Base-by-base conservation (phyloP, 2,888 invertebrate species). In the Eilema depressum region DNA sequence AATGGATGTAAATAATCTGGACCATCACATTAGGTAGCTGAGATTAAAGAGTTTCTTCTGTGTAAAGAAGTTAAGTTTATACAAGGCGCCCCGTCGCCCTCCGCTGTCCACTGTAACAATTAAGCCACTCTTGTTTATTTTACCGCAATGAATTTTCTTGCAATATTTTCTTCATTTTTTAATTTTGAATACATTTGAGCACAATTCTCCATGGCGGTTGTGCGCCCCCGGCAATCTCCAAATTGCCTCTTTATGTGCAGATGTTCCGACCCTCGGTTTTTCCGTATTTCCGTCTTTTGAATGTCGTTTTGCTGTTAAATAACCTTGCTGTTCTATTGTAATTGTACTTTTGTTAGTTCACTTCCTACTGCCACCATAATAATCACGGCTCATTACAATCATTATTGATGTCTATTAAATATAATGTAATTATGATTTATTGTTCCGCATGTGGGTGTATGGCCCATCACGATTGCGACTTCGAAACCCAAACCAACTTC, bases 161-260 rank as follows among this genome's bases (percentile, higher is more conserved):
- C 91, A 91, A 93, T 93, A 93, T 94, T 94, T 93, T 90, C 89
- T 91, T 89, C 90, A 89, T 92, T 93, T 93, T 91, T 91, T 93
- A 92, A 94, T 93, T 94, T 94, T 93, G 94, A 93, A 94, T 95
- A 95, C 94, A 93, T 95, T 93, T 89, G 91, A 94, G 92, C 90
- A 94, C 93, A 94, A 94, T 94, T 93, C 93, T 90, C 90, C 88
- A 91, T 90, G 91, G 91, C 90, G 90, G 94, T 89, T 88, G 93
- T 89, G 86, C 93, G 94, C 94, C 95, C 93, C 92, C 92, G 94
- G 95, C 95, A 95, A 95, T 95, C 92, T 94, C 91, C 94, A 95
- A 95, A 95, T 95, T 95, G 95, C 95, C 95, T 95, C 94, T 95
- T 95, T 95, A 94, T 95, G 94, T 94, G 93, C 94, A 94, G 95